Conservation (phyloP, 1,140 invertebrate species). For the Drosophila ficusphila region DNA sequence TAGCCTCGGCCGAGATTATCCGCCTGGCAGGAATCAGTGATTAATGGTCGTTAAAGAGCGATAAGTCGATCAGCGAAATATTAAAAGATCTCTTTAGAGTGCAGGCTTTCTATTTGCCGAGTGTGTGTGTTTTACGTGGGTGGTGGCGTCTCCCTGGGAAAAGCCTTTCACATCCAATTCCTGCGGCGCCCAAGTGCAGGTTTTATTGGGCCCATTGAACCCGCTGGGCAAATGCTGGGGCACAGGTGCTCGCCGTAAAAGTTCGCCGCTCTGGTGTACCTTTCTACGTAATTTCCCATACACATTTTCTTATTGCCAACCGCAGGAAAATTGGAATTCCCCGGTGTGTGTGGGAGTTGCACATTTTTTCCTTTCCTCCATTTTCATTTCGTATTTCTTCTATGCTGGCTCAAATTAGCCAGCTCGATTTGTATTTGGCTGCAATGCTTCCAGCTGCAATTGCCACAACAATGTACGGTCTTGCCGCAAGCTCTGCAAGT, state of each 20-base stretch:
- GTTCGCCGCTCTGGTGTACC: slow-evolving; percentile 26
- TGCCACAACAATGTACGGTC: slow-evolving; percentile 56
- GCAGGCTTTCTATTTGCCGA: slow-evolving; percentile 31
- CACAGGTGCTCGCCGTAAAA: slow-evolving; percentile 17
- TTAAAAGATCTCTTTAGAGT: slow-evolving; percentile 23
- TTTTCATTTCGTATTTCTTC: slow-evolving; percentile 5
- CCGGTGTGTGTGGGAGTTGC: slow-evolving; percentile 45
- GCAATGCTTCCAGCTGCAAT: slow-evolving; percentile 22
- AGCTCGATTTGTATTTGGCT: slow-evolving; percentile 46
- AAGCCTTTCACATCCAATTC: slow-evolving; percentile 72
- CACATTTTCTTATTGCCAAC: slow-evolving; percentile 37
- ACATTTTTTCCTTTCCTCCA: slow-evolving; percentile 21
- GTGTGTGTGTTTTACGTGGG: slow-evolving; percentile 8
- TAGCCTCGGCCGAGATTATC: slow-evolving; percentile 25
- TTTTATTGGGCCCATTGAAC: slow-evolving; percentile 29
- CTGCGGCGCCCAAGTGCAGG: slow-evolving; percentile 21
- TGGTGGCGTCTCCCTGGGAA: slow-evolving; percentile 4
- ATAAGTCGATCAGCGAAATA: slow-evolving; percentile 45
- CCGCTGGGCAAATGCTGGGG: not conserved
- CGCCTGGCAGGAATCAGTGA: slow-evolving; percentile 35
- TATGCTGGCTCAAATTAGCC: slow-evolving; percentile 60
- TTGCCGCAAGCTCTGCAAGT: slow-evolving; percentile 29
- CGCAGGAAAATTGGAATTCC: slow-evolving; percentile 41
- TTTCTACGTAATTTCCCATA: slow-evolving; percentile 45
- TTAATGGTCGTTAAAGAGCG: slow-evolving; percentile 46